Evolutionary conservation across 1,140 invertebrate species (phyloP), one percentile per base, ranked within the genome.

Genomic region (Ditylenchus dipsaci): DNA sequence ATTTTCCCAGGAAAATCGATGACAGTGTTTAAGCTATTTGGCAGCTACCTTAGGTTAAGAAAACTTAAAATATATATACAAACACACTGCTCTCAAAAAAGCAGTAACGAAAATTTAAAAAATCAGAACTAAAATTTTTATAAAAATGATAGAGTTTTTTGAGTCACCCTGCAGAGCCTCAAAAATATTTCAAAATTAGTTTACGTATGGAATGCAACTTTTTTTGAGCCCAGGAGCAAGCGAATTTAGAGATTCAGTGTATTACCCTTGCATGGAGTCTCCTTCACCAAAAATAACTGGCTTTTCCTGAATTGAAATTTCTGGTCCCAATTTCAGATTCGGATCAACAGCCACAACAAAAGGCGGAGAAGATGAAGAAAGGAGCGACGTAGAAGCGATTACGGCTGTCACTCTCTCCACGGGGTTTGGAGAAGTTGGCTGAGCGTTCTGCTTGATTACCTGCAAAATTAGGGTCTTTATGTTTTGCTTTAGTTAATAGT

Each of bases 211-310:
- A n/a, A n/a, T n/a, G n/a, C n/a, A n/a, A n/a, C n/a, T n/a, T n/a
- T n/a, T n/a, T n/a, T n/a, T n/a, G n/a, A n/a, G n/a, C n/a, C n/a
- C n/a, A n/a, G 19, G 15, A 56, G 5, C 21, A 68, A n/a, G 1
- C 9, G 21, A 26, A 67, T 17, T 19, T 69, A 1, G 23, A n/a
- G 19, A 33, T 0, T 66, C 1, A 1, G 8, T 57, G 23, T 7
- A 8, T 62, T 23, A 29, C 43, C 56, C 91, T 87, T 95, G 92
- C 82, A 95, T 91, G 83, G 91, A 93, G 85, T 96, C 93, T 30
- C 92, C 92, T 83, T 94, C 92, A 72, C 91, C 89, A 83, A 92
- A 95, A 65, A 90, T 85, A 67, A 91, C 87, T 3, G 89, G 88
- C 11, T 88, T 86, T 83, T 94, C 91, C 17, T 91, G 90, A 71